Base-by-base conservation (phyloP, 1,140 invertebrate species). In the Drosophila lowei region DNA sequence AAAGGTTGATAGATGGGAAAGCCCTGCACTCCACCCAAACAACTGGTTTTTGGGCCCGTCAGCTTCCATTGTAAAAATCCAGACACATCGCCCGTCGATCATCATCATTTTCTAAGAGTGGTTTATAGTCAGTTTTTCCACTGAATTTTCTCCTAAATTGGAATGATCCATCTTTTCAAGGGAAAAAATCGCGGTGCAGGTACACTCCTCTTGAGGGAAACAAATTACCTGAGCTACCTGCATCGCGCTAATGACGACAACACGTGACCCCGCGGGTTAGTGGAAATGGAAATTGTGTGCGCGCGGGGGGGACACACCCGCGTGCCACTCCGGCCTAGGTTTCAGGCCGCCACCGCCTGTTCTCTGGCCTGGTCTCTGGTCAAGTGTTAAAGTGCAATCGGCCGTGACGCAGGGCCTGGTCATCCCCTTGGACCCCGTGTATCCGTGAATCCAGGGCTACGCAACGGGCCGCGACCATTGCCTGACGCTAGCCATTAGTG, bases 321-420 rank as follows among this genome's bases (percentile, higher is more conserved):
- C 66, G 23, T 65, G 41, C 30, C 18, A 25, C 23, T 62, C 23
- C 63, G 13, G 15, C 49, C 15, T 9, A 50, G 16, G 63, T 68
- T 50, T 56, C 63, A 50, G 63, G 61, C 9, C 30, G 8, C 30
- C 30, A 2, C 30, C 30, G 30, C 30, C 9, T 59, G 25, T 52
- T 73, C 56, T 62, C 83, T 81, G 81, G 34, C 34, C 11, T 59
- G 25, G 46, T 73, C 56, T 62, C 81, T 81, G 81, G 83, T 78
- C 81, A 88, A 86, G 81, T 86, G 81, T 88, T 83, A 86, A 86
- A 88, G 74, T 81, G 81, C 81, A 86, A 88, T 86, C 73, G 83
- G 74, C 70, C 78, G 83, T 77, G 85, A 86, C 73, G 58, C 48
- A 63, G 74, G 62, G 63, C 52, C 71, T 53, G 59, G 53, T 41